These are phyloP conservation scores for Daubentonia madagascariensis DNA, from an alignment of 2,113 vertebrate species.

Conservation along the genomic window DNA sequence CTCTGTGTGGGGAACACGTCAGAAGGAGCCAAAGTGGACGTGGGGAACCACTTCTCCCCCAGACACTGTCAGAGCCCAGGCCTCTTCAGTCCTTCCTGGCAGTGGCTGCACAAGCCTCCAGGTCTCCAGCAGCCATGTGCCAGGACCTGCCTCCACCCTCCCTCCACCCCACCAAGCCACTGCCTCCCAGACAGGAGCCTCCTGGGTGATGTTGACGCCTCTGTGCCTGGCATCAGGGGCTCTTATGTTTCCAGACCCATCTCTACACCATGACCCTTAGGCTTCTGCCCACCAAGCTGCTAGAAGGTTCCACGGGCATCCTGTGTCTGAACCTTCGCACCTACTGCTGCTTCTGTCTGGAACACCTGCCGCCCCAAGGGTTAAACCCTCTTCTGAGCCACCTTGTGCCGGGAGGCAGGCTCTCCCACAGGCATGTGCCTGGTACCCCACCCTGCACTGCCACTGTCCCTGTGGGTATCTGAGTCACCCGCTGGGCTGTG, in stretches of 20 bases:
- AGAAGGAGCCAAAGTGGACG: neutral
- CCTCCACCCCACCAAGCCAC: neutral
- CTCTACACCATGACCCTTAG: too few species aligned
- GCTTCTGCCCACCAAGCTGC: neutral
- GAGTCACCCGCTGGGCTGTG: neutral
- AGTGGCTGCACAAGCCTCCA: neutral
- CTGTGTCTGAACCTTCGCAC: neutral
- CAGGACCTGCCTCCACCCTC: neutral
- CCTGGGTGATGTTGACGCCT: accelerated
- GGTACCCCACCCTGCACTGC: accelerated
- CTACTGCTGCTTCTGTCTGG: neutral
- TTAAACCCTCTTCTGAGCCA: neutral
- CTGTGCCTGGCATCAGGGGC: neutral
- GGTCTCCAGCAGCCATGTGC: neutral
- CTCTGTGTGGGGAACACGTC: neutral
- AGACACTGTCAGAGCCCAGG: neutral
- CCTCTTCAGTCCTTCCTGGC: neutral
- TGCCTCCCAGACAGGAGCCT: neutral
- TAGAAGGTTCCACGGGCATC: neutral
- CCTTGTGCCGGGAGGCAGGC: neutral
- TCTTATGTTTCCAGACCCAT: neutral
- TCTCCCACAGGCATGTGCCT: accelerated
- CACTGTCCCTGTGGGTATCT: accelerated
- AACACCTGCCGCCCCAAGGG: neutral
- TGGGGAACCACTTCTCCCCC: neutral